These are phyloP conservation scores for Latrodectus hesperus DNA, from an alignment of 2,888 invertebrate genomes.

Conservation along the genomic window DNA sequence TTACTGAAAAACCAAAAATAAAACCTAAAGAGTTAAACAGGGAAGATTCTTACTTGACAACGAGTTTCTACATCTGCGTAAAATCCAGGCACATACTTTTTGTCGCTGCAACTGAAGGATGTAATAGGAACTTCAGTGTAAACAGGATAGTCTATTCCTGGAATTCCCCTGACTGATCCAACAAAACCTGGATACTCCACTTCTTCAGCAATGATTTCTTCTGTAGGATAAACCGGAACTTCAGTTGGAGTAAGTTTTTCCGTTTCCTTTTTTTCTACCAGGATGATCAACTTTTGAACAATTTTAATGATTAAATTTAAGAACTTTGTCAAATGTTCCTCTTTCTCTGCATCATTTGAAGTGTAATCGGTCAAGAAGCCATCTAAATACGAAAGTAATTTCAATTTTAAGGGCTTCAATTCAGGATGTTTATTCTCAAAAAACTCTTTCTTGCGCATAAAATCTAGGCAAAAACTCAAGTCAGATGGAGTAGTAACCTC, in stretches of 20 bases:
- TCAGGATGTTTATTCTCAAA: conserved; percentile 33
- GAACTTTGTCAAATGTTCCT: background rate
- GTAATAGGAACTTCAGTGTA: conserved; percentile 81
- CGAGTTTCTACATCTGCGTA: conserved; percentile 89
- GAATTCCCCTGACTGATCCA: conserved; percentile 67
- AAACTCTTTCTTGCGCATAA: too few species aligned
- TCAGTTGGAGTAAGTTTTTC: background rate
- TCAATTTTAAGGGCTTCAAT: conserved; percentile 5
- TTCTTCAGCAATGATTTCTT: conserved; percentile 38
- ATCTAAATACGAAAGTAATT: background rate
- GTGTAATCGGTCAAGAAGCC: background rate
- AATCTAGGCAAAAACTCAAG: too few species aligned
- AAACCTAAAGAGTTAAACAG: background rate
- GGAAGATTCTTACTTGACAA: conserved; percentile 57
- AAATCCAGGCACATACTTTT: conserved; percentile 87
- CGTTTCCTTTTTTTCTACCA: background rate
- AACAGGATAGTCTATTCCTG: conserved; percentile 68
- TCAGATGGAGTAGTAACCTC: too few species aligned
- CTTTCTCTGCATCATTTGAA: background rate
- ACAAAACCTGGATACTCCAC: background rate
- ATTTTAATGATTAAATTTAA: background rate
- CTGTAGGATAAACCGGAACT: background rate
- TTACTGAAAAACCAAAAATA: background rate
- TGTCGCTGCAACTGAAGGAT: conserved; percentile 85
- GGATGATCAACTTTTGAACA: conserved; percentile 1